Conservation (phyloP, 2,888 invertebrate species). For the Cheilosia vernalis region DNA sequence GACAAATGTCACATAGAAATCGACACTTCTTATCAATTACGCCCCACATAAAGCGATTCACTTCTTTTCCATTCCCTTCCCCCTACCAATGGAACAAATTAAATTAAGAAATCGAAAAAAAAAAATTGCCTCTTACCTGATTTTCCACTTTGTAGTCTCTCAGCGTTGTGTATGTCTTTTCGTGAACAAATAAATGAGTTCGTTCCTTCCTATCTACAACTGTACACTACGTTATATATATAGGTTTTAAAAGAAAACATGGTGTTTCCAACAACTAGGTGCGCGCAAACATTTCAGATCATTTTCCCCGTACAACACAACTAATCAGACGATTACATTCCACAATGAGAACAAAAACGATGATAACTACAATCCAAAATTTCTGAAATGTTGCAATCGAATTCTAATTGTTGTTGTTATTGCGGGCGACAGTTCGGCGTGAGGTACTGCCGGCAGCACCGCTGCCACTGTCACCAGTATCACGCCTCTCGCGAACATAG, state of each 20-base stretch:
- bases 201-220: slow-evolving; percentile 36
- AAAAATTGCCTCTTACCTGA: slow-evolving; percentile 54
- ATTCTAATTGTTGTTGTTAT: slow-evolving; percentile 77
- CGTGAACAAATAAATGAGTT: slow-evolving; percentile 43
- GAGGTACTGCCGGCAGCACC: slow-evolving; percentile 77
- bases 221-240: slow-evolving; percentile 57
- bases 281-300: slow-evolving; percentile 74
- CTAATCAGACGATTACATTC: slow-evolving; percentile 69
- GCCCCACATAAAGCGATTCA: not conserved
- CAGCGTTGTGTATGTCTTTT: slow-evolving; percentile 41
- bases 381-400: slow-evolving; percentile 73
- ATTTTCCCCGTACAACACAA: slow-evolving; percentile 72
- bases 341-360: slow-evolving; percentile 70
- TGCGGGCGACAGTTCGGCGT: slow-evolving; percentile 81
- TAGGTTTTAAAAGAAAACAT: slow-evolving; percentile 3
- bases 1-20: too few species aligned
- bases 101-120: slow-evolving; percentile 25
- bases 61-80: not conserved
- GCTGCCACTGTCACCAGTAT: slow-evolving; percentile 78
- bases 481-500: slow-evolving; percentile 78
- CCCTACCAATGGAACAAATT: slow-evolving; percentile 38
- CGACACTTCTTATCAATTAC: too few species aligned
- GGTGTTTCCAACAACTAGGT: slow-evolving; percentile 58
- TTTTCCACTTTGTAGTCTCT: slow-evolving; percentile 50
- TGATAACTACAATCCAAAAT: slow-evolving; percentile 71